Base-by-base conservation (phyloP, 2,113 vertebrate species). In the Ardeotis arabs region DNA sequence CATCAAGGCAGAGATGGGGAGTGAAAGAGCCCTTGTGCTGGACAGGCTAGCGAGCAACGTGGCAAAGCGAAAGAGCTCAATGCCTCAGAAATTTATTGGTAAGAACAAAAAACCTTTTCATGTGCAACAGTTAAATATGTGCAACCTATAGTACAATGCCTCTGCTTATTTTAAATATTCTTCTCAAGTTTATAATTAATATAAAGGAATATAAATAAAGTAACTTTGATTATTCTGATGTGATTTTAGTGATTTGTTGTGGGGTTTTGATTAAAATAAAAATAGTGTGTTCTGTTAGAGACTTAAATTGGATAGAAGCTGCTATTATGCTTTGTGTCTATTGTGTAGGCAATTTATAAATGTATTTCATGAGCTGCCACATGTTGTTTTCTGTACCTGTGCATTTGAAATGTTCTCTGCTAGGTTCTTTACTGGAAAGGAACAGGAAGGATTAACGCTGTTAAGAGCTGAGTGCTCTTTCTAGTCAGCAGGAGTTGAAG, bases 61-160 rank as follows among this genome's bases (percentile, higher is more conserved):
- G 62, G 99, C 99, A 97, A 99, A 99, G 95, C 97, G 99, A 93
- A 99, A 99, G 98, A 99, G 99, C 96, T 99, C 99, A 41, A 99
- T 99, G 99, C 99, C 99, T 49, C 99, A 99, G 97, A 99, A 99
- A 98, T 99, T 99, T 96, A 99, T 99, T 50, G 99, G 99, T 99
- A 99, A 99, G 99, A 98, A 94, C 76, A 88, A 86, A 92, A 69
- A 83, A 52, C 83, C 85, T 94, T 96, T 96, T 97, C 94, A 84
- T 95, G 73, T 89, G 83, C 93, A 63, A 58, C 84, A 49, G 67
- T 76, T 95, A 72, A 82, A 55, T 69, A 70, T 50, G 78, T 90
- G 84, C 60, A 60, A 94, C 33, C 31, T 62, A 7, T 49, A 27
- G 82, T 31, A 44, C 59, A 62, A 78, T 56, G 84, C 69, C 79